Base-by-base conservation (phyloP, 2,797 vertebrate species). In the Pangasius mekongensis region DNA sequence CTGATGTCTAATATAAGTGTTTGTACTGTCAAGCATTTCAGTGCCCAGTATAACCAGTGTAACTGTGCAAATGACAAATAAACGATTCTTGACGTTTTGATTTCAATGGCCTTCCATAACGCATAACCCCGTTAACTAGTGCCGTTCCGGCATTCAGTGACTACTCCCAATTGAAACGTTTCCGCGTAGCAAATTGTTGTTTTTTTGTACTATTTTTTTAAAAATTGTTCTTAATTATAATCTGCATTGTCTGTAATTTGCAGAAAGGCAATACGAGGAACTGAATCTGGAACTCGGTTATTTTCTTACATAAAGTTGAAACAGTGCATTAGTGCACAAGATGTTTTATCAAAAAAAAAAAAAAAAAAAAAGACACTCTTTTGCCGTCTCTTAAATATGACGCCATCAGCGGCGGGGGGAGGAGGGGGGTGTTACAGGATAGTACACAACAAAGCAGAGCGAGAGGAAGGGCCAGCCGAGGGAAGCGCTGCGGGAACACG, bases 381-480 rank as follows among this genome's bases (percentile, higher is more conserved):
- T 52, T 69, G 47, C 0, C 0, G 95, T 94, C 95, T 91, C 95
- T 39, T 69, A 22, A 67, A 39, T 90, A 90, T 96, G 95, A 94
- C 95, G 95, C 89, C 0, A n/a, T 20, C 36, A 90, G 3, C 1
- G 18, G 30, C 1, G 76, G 30, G 52, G 1, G 24, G 27, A 39
- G 27, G 96, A 95, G 94, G 96, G 93, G 91, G 87, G 78, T 90
- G 90, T 93, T 94, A 86, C 82, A 91, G 88, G 86, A 91, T 83
- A 91, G 87, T 64, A 90, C 86, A 89, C 89, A 86, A 89, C 90
- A 91, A 90, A 93, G 93, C 94, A 92, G 93, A 90, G 91, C 90
- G 87, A 87, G 87, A 94, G 84, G 93, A 92, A 58, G 5, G 43
- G 91, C 88, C 82, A 86, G 49, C 66, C 36, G 54, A 49, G 74